Evolutionary conservation across 2,113 vertebrate genomes (phyloP), one percentile per base, ranked within the genome.

Genomic region (Mastomys coucha): DNA sequence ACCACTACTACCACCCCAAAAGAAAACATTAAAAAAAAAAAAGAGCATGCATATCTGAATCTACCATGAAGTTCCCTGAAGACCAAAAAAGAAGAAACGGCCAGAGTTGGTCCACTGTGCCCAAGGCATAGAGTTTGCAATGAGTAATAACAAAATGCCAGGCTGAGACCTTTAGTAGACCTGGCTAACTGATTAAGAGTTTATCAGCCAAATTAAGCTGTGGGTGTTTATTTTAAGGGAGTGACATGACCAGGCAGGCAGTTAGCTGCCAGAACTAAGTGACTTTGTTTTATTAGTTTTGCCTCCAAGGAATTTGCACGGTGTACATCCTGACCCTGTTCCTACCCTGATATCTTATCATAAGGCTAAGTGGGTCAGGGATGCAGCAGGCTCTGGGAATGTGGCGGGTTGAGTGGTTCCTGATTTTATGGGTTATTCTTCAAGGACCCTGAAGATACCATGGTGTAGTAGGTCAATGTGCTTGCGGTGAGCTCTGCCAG

Each of bases 261-360:
- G 91, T 60, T 63, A 78, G 58, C 56, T 89, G 85, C 89, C 45
- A 70, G 12, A 94, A 92, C 49, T 22, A 93, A 63, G 51, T 88
- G 76, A 73, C 72, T 3, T 8, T 84, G 24, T 96, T 95, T 91
- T 78, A 31, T 91, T 80, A 33, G 63, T 93, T 93, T 89, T 60
- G 31, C 82, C 51, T 96, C 67, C 49, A 45, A 82, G 85, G 69
- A 84, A 95, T 88, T 56, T 67, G 28, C 28, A 24, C 45, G 28
- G 70, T 49, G 65, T 72, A 45, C 39, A 8, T 69, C 42, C 10
- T 88, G 88, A 80, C 36, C 78, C 53, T 69, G 53, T 92, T 77
- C 2, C 53, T 70, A 9, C 26, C 70, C 17, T 72, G 28, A 49
- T 91, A 53, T 58, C 87, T 26, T 53, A 13, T 56, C 65, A 45